These are phyloP conservation scores for Pygoscelis antarcticus DNA, from an alignment of 2,113 vertebrate genomes.

Conservation along the genomic window DNA sequence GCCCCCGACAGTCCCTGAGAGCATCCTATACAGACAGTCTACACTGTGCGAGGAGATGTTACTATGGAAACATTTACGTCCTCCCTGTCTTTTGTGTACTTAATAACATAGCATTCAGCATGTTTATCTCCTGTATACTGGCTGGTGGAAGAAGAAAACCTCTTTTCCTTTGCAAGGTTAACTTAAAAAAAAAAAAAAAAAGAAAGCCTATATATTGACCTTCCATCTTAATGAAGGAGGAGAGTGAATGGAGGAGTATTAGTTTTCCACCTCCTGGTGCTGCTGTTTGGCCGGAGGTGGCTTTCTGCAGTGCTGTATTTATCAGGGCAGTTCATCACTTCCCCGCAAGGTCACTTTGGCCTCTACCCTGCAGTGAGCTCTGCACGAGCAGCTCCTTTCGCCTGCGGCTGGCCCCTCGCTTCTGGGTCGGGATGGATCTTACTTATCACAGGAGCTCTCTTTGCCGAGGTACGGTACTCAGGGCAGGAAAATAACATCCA, in stretches of 20 bases:
- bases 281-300: background rate
- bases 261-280: background rate
- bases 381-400: background rate
- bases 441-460: background rate
- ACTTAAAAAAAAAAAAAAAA: background rate
- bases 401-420: background rate
- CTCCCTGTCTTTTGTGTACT: background rate
- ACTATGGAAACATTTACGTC: conserved; percentile 43
- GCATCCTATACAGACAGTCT: background rate
- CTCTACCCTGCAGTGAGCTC: background rate
- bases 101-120: background rate
- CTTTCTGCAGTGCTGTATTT: background rate
- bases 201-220: background rate
- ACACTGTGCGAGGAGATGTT: background rate
- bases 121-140: background rate
- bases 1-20: background rate
- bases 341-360: background rate
- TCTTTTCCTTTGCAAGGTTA: background rate
- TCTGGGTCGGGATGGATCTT: background rate
- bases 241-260: background rate
- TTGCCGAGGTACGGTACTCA: background rate
- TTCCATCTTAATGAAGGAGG: background rate
- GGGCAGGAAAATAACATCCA: background rate
- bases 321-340: background rate
- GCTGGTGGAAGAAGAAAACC: background rate